Evolutionary conservation across 2,888 invertebrate genomes (phyloP).

Genomic region (Hylaea fasciaria): DNA sequence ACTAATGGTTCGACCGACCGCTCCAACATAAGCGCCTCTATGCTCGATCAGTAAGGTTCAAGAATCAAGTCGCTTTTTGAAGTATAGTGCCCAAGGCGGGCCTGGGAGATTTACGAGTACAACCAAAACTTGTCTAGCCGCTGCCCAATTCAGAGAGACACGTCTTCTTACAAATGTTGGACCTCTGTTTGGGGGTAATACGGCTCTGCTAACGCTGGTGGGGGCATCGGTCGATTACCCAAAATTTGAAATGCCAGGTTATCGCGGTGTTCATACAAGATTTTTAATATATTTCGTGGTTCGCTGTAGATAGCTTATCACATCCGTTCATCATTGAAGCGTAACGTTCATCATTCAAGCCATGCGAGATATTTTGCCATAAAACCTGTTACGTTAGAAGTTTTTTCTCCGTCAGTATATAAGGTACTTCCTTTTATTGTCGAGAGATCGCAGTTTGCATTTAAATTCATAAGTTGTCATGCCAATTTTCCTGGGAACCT

Average conservation of each 20-base stretch:
- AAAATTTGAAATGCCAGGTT: conserved; percentile 10
- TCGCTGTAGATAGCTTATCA: conserved; percentile 23
- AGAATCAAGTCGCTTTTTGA: neutral
- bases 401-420: neutral
- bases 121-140: conserved; percentile 50
- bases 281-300: conserved; percentile 4
- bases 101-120: conserved; percentile 36
- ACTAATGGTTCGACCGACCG: conserved; percentile 60
- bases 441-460: conserved; percentile 28
- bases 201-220: conserved; percentile 23
- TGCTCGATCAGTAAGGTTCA: conserved; percentile 20
- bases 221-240: conserved; percentile 9
- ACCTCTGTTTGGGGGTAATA: conserved; percentile 21
- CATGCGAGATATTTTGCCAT: conserved; percentile 2
- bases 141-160: conserved; percentile 47
- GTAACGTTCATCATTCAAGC: neutral
- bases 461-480: conserved; percentile 29
- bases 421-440: conserved; percentile 31
- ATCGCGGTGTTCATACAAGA: conserved; percentile 3
- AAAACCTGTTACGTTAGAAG: no score
- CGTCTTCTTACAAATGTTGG: conserved; percentile 37
- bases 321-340: conserved; percentile 1
- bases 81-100: conserved; percentile 29
- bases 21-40: conserved; percentile 25
- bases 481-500: conserved; percentile 19